A percentile compares a stretch with the other conserved stretches of the same genome.
phyloP scores from a whole-genome alignment of 2,888 invertebrate genomes.

The Timandra comae region DNA sequence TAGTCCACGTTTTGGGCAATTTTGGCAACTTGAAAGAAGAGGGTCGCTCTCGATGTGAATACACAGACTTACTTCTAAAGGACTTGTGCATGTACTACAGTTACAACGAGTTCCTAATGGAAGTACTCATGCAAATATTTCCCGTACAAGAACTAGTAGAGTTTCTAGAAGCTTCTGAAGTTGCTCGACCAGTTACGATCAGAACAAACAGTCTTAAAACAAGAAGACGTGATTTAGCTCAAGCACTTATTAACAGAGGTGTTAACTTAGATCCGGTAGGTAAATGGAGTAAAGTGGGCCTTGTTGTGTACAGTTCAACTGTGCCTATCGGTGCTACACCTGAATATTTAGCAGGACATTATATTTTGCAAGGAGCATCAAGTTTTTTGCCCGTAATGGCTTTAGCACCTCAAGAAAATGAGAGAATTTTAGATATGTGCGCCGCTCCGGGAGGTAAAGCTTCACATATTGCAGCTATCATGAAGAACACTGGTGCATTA shows the following conservation, averaged over 20 bases:
- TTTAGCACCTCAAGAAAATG: conserved; percentile 96
- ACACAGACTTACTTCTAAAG: conserved; percentile 84
- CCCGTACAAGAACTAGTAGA: conserved; percentile 91
- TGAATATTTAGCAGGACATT: conserved; percentile 98
- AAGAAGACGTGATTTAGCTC: conserved; percentile 93
- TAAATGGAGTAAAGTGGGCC: conserved; percentile 98
- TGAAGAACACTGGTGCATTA: conserved; percentile 98
- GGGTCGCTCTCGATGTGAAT: conserved; percentile 86
- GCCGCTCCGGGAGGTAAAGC: conserved; percentile 99
- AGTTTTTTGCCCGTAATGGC: conserved; percentile 99
- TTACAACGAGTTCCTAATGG: conserved; percentile 97
- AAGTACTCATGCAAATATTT: conserved; percentile 92
- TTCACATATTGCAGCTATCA: conserved; percentile 96
- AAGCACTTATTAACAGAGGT: conserved; percentile 95
- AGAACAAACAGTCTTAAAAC: conserved; percentile 97
- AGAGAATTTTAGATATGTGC: conserved; percentile 96
- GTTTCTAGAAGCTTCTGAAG: conserved; percentile 97
- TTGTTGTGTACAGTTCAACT: conserved; percentile 96
- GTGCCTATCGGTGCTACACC: conserved; percentile 99
- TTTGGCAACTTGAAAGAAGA: conserved; percentile 83
- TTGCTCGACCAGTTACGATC: conserved; percentile 95
- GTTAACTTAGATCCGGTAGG: conserved; percentile 99
- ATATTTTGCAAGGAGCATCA: conserved; percentile 97
- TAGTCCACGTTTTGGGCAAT: conserved; percentile 86
- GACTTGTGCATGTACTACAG: conserved; percentile 97